phyloP scores from a whole-genome alignment of 2,113 vertebrate species.

The Phycodurus eques region DNA sequence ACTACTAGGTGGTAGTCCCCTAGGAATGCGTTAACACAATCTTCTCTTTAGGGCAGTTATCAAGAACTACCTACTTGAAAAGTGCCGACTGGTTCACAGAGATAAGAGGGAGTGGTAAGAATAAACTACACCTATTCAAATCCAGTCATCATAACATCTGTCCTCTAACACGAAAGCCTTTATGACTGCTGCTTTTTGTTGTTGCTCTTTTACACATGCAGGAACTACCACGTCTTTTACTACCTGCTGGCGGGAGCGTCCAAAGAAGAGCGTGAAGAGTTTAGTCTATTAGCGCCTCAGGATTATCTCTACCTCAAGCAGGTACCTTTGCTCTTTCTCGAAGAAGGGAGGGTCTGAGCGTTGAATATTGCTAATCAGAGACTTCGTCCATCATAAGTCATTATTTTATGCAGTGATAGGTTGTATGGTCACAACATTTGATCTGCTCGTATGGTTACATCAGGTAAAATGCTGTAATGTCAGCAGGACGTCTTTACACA shows the following conservation, averaged over 20 bases:
- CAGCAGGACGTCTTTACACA: background rate
- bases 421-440: too few relatives aligned
- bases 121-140: background rate
- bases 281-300: conserved; percentile 84
- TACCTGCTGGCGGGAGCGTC: conserved; percentile 87
- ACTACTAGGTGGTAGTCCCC: background rate
- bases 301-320: conserved; percentile 97
- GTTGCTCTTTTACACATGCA: conserved; percentile 51
- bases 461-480: too few relatives aligned
- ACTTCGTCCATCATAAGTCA: background rate
- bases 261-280: conserved; percentile 83
- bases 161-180: background rate
- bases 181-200: background rate
- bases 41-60: conserved; percentile 82
- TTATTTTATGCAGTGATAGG: background rate
- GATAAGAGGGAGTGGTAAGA: conserved; percentile 87
- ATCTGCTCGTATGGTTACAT: too few relatives aligned
- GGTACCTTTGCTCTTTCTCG: conserved; percentile 68
- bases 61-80: conserved; percentile 94
- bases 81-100: conserved; percentile 88
- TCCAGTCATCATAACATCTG: background rate
- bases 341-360: background rate
- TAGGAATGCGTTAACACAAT: background rate
- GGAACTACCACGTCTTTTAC: conserved; percentile 98
- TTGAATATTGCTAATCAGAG: background rate